Conservation (phyloP, 2,113 vertebrate species). For the Pavo muticus region DNA sequence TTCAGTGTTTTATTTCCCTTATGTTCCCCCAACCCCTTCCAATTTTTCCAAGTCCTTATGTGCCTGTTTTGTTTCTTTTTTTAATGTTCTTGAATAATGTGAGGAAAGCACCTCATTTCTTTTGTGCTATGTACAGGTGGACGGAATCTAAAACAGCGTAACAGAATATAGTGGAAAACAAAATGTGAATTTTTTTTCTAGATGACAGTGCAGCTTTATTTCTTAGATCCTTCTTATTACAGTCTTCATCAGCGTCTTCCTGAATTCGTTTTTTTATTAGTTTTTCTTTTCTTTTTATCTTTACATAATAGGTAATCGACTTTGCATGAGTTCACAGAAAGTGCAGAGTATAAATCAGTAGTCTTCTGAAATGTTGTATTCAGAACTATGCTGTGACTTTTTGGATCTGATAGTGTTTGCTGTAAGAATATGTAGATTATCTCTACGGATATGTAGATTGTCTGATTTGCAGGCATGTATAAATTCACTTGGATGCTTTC, state of each 20-base stretch:
- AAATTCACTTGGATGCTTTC: slow-evolving; percentile 37
- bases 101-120: not conserved
- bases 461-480: not conserved
- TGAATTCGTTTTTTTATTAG: not conserved
- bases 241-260: not conserved
- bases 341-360: not conserved
- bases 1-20: not conserved
- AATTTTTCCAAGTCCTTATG: not conserved
- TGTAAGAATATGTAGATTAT: not conserved
- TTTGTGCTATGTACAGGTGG: not conserved
- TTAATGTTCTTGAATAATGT: not conserved
- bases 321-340: not conserved
- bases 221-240: not conserved
- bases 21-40: too few species aligned
- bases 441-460: too few species aligned
- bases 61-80: not conserved
- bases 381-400: not conserved
- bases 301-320: not conserved
- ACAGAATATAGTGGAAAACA: not conserved
- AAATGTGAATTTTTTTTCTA: not conserved
- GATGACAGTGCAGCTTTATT: not conserved
- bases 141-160: not conserved
- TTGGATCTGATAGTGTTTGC: not conserved
- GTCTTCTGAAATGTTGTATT: not conserved
- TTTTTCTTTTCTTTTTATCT: not conserved